Conservation (phyloP, 2,888 invertebrate species). For the Itoplectis maculator region DNA sequence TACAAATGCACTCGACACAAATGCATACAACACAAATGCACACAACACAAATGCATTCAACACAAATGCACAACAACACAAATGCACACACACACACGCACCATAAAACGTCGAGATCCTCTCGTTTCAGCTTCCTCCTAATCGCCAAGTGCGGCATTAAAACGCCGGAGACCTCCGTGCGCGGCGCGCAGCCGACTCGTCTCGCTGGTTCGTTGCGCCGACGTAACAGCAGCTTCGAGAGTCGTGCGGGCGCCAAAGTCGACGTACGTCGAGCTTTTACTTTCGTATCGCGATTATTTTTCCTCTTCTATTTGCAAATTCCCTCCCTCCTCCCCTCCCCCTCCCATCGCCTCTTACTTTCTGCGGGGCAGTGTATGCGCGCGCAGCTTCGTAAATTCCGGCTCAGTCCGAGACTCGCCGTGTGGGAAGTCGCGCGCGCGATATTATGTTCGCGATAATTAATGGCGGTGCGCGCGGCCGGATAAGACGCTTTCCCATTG, state of each 20-base stretch:
- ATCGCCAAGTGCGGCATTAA: too few relatives aligned
- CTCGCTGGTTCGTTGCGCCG: too few relatives aligned
- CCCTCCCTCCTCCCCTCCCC: conserved; percentile 37
- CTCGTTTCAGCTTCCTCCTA: too few relatives aligned
- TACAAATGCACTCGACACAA: too few relatives aligned
- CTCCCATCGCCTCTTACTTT: conserved; percentile 55
- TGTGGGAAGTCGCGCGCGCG: background rate
- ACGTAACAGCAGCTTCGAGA: background rate
- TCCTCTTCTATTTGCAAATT: conserved; percentile 53
- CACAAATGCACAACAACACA: too few relatives aligned
- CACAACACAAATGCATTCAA: too few relatives aligned
- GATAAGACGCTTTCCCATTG: conserved; percentile 38
- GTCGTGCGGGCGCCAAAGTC: conserved; percentile 26
- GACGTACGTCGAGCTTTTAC: conserved; percentile 56
- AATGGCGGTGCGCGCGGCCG: conserved; percentile 1
- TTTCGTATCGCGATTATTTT: conserved; percentile 56
- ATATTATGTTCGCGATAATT: conserved; percentile 31
- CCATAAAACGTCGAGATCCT: conserved; percentile 54
- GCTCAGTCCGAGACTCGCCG: conserved; percentile 10
- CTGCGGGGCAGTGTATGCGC: conserved; percentile 1
- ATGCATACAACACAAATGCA: too few relatives aligned
- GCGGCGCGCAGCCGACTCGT: too few relatives aligned
- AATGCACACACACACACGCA: conserved; percentile 34
- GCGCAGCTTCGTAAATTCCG: conserved; percentile 46
- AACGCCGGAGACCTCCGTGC: conserved; percentile 10